Evolutionary conservation across 30 jellyfish, hydroid and myxozoan species (phyloP).

Genomic region (Catostylus mosaicus): DNA sequence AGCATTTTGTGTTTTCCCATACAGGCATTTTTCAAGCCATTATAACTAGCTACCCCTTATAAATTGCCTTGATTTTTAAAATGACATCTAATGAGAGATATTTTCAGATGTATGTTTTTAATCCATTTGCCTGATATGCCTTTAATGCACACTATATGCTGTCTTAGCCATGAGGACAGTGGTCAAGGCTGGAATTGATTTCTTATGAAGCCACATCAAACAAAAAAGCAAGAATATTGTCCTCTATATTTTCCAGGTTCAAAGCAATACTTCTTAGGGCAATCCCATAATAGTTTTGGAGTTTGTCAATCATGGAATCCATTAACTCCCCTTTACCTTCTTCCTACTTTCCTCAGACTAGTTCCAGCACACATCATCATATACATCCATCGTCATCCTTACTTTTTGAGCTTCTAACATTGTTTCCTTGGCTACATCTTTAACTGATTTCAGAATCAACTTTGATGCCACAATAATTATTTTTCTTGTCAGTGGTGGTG

Average conservation of each 20-base stretch:
- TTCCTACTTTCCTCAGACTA: slow-evolving; percentile 16
- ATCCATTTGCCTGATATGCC: slow-evolving; percentile 50
- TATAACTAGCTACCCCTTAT: background rate
- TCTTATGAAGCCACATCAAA: slow-evolving; percentile 55
- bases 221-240: slow-evolving; percentile 26
- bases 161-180: slow-evolving; percentile 54
- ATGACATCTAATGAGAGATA: slow-evolving; percentile 46
- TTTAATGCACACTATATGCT: slow-evolving; percentile 64
- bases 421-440: slow-evolving; percentile 31
- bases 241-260: slow-evolving; percentile 21
- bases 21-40: slow-evolving; percentile 24
- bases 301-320: slow-evolving; percentile 30
- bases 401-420: slow-evolving; percentile 5
- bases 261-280: slow-evolving; percentile 35
- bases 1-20: slow-evolving; percentile 52
- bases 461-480: background rate
- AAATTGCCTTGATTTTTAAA: slow-evolving; percentile 22
- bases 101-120: slow-evolving; percentile 19
- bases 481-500: slow-evolving; percentile 22
- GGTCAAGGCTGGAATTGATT: slow-evolving; percentile 16
- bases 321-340: slow-evolving; percentile 46
- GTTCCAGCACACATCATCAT: slow-evolving; percentile 24
- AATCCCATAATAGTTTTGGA: slow-evolving; percentile 35
- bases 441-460: slow-evolving; percentile 8
- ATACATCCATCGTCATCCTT: background rate